Evolutionary conservation across 2,113 vertebrate species (phyloP), one percentile per base, ranked within the genome.

Genomic region (Casuarius casuarius): DNA sequence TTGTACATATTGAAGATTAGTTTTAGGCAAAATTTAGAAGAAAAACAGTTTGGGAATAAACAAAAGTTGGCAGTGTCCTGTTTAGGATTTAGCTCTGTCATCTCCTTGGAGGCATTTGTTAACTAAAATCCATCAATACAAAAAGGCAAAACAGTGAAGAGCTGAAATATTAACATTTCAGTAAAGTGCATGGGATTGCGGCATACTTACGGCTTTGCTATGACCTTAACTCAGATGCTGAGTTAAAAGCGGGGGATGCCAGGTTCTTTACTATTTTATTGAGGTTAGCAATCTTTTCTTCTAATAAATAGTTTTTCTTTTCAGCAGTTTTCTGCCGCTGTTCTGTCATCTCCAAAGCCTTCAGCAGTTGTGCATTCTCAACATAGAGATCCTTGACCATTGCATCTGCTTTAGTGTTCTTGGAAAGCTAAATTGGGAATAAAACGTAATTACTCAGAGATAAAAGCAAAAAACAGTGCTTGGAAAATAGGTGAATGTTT

Each of bases 271-370:
- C 98, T 5, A 99, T 99, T n/a, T 98, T 98, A 92, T 98, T 99
- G 40, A 99, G 99, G 95, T 98, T 99, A 83, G 98, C 98, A 90
- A 99, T 99, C 95, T 99, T 99, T 95, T 99, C 99, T 33, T 99
- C 99, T 65, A 99, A 97, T 15, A 99, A 98, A 95, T 98, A 99
- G 98, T 99, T 99, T 87, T 98, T 99, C 98, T 99, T 99, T 94
- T 99, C 99, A 0, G 98, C 95, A 1, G 98, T 98, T 89, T 98
- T 99, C 81, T 99, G 99, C 70, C 98, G 95, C 95, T 99, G 98
- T 92, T 99, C 98, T 0, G 98, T 99, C 61, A 97, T 96, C 98
- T 99, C 98, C 98, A 99, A 96, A 51, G 98, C 98, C 94, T 99
- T 98, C 83, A 99, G 98, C 79, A 99, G 98, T 88, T 99, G 98